Percentiles rank a stretch among this genome's conserved stretches.
These are phyloP conservation scores for Carduelis carduelis DNA, from an alignment of 2,797 vertebrate species.

Conservation along the genomic window DNA sequence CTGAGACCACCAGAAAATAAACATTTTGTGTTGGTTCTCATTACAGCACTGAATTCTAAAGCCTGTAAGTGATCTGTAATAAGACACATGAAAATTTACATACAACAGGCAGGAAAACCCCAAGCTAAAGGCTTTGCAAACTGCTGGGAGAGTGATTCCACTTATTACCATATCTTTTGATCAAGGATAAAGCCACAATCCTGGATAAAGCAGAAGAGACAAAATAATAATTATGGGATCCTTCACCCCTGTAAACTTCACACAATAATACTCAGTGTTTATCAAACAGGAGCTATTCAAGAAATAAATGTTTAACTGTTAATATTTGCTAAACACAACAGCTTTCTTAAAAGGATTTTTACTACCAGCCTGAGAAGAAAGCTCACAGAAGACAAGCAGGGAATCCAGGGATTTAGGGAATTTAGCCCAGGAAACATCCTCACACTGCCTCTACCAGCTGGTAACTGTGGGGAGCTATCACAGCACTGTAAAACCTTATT, in stretches of 20 bases:
- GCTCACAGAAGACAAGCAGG: background rate
- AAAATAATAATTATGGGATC: background rate
- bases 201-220: background rate
- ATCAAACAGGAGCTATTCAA: background rate
- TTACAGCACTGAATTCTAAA: background rate
- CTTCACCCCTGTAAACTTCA: background rate
- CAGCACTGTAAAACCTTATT: background rate
- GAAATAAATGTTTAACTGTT: background rate
- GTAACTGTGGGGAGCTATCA: background rate
- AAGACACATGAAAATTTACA: background rate
- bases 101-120: background rate
- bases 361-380: background rate
- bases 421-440: background rate
- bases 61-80: background rate
- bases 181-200: slow-evolving; percentile 5
- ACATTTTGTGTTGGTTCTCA: background rate
- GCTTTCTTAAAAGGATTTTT: background rate
- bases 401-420: background rate
- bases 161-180: background rate
- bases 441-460: background rate
- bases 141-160: background rate
- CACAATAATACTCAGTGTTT: background rate
- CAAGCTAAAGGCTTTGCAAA: background rate
- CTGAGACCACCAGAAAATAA: background rate
- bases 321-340: background rate